Base-by-base conservation (phyloP, 2,113 vertebrate species). In the Dipodomys ordii region DNA sequence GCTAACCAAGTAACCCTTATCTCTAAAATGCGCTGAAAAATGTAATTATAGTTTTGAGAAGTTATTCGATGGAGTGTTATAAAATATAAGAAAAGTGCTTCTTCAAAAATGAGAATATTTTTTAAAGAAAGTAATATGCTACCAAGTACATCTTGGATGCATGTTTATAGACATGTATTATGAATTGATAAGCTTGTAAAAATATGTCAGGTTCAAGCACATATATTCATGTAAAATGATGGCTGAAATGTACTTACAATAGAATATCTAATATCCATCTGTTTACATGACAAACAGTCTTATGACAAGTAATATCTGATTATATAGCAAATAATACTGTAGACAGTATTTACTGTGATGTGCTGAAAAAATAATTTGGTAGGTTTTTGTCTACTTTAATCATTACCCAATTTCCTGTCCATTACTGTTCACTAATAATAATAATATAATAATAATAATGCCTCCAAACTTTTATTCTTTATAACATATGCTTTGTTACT, bases 161-260 rank as follows among this genome's bases (percentile, higher is more conserved):
- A 28, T 39, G 4, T 30, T 73, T 85, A 39, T 57, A 69, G 77
- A 65, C 76, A 11, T 88, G 20, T 80, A 30, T 35, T 89, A 2
- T 82, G 46, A 64, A 81, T 78, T 84, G 53, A 95, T 67, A 94
- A 84, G 65, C 2, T 9, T 7, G 62, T 74, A 39, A 12, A 44
- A 32, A 30, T 44, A 94, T 79, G 85, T 89, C 7, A 72, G 79
- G 90, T 96, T 87, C 23, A 82, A 92, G 27, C n/a, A 71, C 19
- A 71, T 73, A 22, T 60, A 16, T 69, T 93, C 78, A 62, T 35
- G 76, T 83, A 89, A 73, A 86, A 79, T 27, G 44, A 25, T 62
- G 12, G n/a, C 35, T 32, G 73, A 73, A 23, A 71, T 74, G 18
- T 15, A 60, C n/a, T 83, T 83, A 78, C 15, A 88, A 60, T 1